These are phyloP conservation scores for Cerastis leucographa DNA, from an alignment of 2,888 invertebrate genomes.

Conservation along the genomic window DNA sequence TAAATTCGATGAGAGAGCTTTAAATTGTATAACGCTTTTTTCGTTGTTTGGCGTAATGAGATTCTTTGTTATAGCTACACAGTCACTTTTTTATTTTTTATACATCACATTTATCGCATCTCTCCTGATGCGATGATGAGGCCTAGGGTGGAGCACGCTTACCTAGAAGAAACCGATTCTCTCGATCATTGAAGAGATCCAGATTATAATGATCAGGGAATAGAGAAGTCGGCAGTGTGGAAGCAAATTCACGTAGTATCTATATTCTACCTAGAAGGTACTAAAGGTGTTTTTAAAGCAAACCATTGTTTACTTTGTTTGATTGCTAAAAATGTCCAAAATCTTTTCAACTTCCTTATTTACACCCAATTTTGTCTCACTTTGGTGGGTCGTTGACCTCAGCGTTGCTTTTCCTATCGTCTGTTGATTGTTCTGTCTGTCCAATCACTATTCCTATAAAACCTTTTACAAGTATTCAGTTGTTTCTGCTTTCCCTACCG, in stretches of 20 bases:
- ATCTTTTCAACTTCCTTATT: neutral
- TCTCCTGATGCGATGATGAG: no score
- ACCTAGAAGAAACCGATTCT: no score
- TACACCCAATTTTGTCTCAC: neutral
- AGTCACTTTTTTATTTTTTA: neutral
- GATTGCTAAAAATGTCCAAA: neutral
- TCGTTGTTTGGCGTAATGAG: slow-evolving; percentile 23
- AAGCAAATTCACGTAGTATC: neutral
- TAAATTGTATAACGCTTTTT: slow-evolving; percentile 45
- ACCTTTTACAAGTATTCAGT: neutral
- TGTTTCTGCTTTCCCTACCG: no score
- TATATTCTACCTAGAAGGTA: neutral
- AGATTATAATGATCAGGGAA: no score
- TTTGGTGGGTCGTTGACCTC: neutral
- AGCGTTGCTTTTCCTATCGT: neutral
- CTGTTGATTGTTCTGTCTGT: neutral
- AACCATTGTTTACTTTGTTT: neutral
- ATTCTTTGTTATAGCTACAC: neutral
- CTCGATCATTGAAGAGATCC: no score
- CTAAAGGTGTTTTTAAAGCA: neutral
- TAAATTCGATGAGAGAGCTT: slow-evolving; percentile 50
- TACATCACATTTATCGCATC: no score
- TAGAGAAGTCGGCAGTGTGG: no score
- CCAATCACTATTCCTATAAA: neutral
- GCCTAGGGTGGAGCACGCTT: no score